Evolutionary conservation across 2,113 vertebrate genomes (phyloP).

Genomic region (Nerophis ophidion): DNA sequence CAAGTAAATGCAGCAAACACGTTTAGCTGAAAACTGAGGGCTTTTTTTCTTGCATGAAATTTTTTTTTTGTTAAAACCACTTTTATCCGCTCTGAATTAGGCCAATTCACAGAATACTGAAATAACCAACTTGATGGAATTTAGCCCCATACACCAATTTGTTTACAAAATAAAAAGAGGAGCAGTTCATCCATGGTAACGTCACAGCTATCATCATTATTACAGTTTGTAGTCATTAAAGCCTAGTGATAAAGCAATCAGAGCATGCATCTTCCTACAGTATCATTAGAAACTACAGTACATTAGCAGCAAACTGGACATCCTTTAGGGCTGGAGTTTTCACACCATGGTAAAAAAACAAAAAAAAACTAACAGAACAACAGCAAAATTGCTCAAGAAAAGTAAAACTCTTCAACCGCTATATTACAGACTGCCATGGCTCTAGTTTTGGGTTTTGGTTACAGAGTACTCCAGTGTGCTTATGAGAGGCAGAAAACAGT

Average conservation of each 20-base stretch:
- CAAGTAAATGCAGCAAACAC: conserved; percentile 39
- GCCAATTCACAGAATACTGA: conserved; percentile 43
- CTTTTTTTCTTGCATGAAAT: conserved; percentile 11
- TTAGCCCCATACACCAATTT: conserved; percentile 58
- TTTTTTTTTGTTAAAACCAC: conserved; percentile 23
- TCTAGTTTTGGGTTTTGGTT: conserved; percentile 77
- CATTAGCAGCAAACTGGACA: conserved; percentile 86
- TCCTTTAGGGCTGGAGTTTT: conserved; percentile 78
- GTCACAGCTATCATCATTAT: conserved; percentile 64
- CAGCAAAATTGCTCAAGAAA: conserved; percentile 62
- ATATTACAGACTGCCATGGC: conserved; percentile 81
- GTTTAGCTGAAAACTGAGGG: conserved; percentile 45
- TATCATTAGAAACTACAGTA: conserved; percentile 80
- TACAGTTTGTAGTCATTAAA: conserved; percentile 84
- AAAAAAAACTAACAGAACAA: conserved; percentile 43
- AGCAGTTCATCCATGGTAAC: conserved; percentile 67
- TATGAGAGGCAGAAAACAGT: conserved; percentile 88
- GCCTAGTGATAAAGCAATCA: conserved; percentile 80
- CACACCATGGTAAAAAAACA: conserved; percentile 70
- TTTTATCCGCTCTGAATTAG: conserved; percentile 31
- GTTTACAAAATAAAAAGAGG: conserved; percentile 71
- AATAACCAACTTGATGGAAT: conserved; percentile 57
- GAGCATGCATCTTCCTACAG: conserved; percentile 82
- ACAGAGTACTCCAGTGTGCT: conserved; percentile 85
- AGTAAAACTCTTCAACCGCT: conserved; percentile 74